Evolutionary conservation across 2,888 invertebrate genomes (phyloP).

Genomic region (Ornithoptera alexandrae): DNA sequence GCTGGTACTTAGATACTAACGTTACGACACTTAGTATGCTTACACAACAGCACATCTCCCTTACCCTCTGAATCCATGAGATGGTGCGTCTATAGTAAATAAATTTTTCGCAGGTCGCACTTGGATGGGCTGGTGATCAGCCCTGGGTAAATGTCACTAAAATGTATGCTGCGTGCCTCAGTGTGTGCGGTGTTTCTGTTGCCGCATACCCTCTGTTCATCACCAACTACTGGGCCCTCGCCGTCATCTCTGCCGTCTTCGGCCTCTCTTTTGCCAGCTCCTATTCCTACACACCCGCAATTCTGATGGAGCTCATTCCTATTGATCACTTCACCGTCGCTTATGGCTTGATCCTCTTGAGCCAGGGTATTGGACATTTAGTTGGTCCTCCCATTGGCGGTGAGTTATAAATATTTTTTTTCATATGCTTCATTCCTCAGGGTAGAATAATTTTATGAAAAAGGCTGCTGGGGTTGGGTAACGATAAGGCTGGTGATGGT

Average conservation of each 20-base stretch:
- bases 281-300: constrained; percentile 93
- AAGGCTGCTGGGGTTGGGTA: too few relatives aligned
- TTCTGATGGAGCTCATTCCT: constrained; percentile 92
- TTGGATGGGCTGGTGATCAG: constrained; percentile 94
- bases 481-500: too few relatives aligned
- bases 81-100: too few relatives aligned
- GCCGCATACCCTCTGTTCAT: constrained; percentile 80
- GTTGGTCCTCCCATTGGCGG: constrained; percentile 96
- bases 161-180: constrained; percentile 89
- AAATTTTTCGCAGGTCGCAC: constrained; percentile 77
- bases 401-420: constrained; percentile 42
- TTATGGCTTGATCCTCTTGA: constrained; percentile 92
- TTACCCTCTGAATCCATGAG: too few relatives aligned
- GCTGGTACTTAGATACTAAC: too few relatives aligned
- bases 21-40: too few relatives aligned
- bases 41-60: too few relatives aligned
- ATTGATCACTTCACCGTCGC: constrained; percentile 94
- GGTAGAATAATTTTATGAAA: too few relatives aligned
- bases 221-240: constrained; percentile 70
- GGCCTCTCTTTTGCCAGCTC: constrained; percentile 95
- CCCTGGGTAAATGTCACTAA: constrained; percentile 91
- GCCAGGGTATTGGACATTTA: constrained; percentile 96
- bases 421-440: too few relatives aligned
- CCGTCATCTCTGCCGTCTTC: constrained; percentile 82
- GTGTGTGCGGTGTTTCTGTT: constrained; percentile 82